A percentile compares a stretch with the other conserved stretches of the same genome.
phyloP scores from a whole-genome alignment of 2,888 invertebrate species.

The Lasiommata megera region DNA sequence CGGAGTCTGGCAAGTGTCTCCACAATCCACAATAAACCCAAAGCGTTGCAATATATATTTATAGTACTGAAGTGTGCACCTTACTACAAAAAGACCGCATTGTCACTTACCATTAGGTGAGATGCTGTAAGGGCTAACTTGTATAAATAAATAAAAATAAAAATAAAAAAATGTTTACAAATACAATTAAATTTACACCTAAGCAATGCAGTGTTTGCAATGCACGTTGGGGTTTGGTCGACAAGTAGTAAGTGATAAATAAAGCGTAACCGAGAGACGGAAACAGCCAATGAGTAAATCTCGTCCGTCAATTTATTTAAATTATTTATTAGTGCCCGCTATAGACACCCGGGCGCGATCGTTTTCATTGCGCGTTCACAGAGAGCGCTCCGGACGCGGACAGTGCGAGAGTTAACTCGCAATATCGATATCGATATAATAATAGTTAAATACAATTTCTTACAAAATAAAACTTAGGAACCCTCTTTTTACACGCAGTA shows the following conservation, averaged over 20 bases:
- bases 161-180: slow-evolving; percentile 3
- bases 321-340: slow-evolving; percentile 80
- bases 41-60: too few relatives aligned
- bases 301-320: slow-evolving; percentile 82
- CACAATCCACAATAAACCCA: too few relatives aligned
- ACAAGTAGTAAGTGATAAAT: slow-evolving; percentile 78
- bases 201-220: slow-evolving; percentile 33
- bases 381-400: slow-evolving; percentile 63
- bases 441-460: neutral
- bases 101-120: too few relatives aligned
- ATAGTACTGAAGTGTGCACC: too few relatives aligned
- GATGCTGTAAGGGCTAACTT: too few relatives aligned
- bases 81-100: too few relatives aligned
- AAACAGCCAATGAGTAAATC: slow-evolving; percentile 81
- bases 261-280: slow-evolving; percentile 80
- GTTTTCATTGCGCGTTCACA: slow-evolving; percentile 70
- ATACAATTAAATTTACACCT: slow-evolving; percentile 22
- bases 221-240: slow-evolving; percentile 49
- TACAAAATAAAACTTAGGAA: too few relatives aligned
- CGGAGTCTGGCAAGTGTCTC: too few relatives aligned
- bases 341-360: slow-evolving; percentile 77
- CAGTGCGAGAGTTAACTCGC: slow-evolving; percentile 45
- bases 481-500: too few relatives aligned
- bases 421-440: slow-evolving; percentile 44
- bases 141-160: too few relatives aligned